Evolutionary conservation across 2,797 vertebrate genomes (phyloP), one percentile per base, ranked within the genome.

Genomic region (Smutsia gigantea): DNA sequence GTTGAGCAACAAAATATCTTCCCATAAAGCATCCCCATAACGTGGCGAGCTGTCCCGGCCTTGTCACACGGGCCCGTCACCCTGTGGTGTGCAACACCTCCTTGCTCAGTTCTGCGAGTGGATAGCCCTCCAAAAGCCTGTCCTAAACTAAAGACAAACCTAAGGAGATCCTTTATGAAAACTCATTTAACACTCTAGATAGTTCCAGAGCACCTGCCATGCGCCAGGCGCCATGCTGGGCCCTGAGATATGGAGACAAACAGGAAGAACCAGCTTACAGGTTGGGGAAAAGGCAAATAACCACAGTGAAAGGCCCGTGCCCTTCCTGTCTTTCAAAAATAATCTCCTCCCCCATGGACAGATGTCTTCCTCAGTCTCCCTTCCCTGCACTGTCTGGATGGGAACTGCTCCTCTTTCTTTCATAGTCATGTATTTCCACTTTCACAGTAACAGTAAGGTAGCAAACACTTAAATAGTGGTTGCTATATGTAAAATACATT

Each of bases 141-240:
- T 42, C n/a, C 12, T 63, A 46, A n/a, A 31, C n/a, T 37, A 57
- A 34, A 74, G 39, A 39, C 34, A 79, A 31, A 68, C 46, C 31
- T 89, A 68, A 84, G 75, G 31, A 91, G 63, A 53, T 87, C 61
- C 18, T 68, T 74, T 83, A 18, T 18, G 51, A 69, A 83, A 39
- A 72, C 59, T 69, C 53, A 37, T 17, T 42, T 37, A 39, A 74
- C 39, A 39, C 12, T 49, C 39, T 77, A 18, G 31, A 21, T 27
- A 37, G 49, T 74, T 74, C 7, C 17, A 0, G n/a, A 55, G n/a
- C 1, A 5, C 29, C 63, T n/a, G 11, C 31, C 11, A 2, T 2
- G 19, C 0, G 13, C 7, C 79, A 85, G 59, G 25, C 46, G 46
- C 25, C 4, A 0, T 3, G 10, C 34, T 53, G 29, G 61, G 6